A percentile compares a stretch with the other conserved stretches of the same genome.
Conservation (phyloP, 2,888 invertebrate genomes). For the Plemyria rubiginata region DNA sequence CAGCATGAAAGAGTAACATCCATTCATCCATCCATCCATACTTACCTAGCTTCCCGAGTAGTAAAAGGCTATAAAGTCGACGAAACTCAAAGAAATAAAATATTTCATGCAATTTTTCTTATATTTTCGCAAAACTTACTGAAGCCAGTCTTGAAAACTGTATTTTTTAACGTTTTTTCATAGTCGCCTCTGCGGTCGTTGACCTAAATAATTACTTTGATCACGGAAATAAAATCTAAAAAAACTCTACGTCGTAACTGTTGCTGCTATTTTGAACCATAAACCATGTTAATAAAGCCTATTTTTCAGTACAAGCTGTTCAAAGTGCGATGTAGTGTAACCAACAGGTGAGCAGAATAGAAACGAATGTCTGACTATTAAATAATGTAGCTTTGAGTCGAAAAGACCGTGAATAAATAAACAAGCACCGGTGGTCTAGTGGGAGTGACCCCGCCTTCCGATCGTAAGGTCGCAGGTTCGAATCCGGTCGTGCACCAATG, state of each 20-base stretch:
- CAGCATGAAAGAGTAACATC: too few relatives aligned
- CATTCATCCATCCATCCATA: too few relatives aligned
- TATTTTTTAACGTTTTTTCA: background rate
- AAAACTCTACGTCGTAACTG: background rate
- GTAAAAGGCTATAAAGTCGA: too few relatives aligned
- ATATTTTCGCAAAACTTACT: too few relatives aligned
- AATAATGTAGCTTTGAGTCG: conserved; percentile 18
- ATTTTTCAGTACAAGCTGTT: background rate
- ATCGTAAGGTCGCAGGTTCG: too few relatives aligned
- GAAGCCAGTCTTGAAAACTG: too few relatives aligned
- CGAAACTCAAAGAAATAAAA: too few relatives aligned
- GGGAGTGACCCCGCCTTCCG: too few relatives aligned
- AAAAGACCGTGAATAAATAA: conserved; percentile 2
- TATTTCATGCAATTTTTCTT: too few relatives aligned
- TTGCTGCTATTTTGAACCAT: background rate
- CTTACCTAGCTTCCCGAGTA: too few relatives aligned
- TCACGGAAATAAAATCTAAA: background rate
- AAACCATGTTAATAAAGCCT: background rate
- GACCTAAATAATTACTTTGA: background rate
- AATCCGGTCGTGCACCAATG: too few relatives aligned
- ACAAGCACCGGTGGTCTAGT: too few relatives aligned
- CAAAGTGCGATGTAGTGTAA: conserved; percentile 4
- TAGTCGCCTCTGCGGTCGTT: background rate
- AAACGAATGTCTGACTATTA: conserved; percentile 26
- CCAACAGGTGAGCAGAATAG: conserved; percentile 26